Percentiles rank a stretch among this genome's conserved stretches.
Conservation (phyloP, 2,888 invertebrate genomes). For the Dryobotodes eremita region DNA sequence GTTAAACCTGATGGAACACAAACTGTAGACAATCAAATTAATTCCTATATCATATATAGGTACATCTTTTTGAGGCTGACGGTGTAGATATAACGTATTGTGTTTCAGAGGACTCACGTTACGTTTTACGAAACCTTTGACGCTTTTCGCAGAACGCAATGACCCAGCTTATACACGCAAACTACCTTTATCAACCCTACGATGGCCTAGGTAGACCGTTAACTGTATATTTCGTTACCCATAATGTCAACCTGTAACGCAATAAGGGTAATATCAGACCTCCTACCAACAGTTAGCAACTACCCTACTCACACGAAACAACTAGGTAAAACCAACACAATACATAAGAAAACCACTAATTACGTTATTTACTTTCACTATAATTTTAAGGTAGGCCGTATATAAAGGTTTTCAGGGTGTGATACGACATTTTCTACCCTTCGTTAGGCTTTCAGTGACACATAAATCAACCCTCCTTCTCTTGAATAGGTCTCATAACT, state of each 20-base stretch:
- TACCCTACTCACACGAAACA: conserved; percentile 48
- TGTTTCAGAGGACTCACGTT: not conserved
- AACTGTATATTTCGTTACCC: conserved; percentile 42
- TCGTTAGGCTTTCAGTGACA: conserved; percentile 72
- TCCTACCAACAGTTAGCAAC: conserved; percentile 20
- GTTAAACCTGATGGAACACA: not conserved
- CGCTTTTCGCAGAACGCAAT: not conserved
- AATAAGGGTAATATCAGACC: conserved; percentile 32
- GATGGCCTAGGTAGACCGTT: conserved; percentile 1
- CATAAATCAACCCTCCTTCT: conserved; percentile 72
- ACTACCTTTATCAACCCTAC: conserved; percentile 9
- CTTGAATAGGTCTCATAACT: conserved; percentile 68
- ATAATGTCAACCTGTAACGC: conserved; percentile 32
- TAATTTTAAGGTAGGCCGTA: conserved; percentile 47
- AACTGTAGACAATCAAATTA: not conserved
- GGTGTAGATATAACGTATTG: not conserved
- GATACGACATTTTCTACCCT: conserved; percentile 72
- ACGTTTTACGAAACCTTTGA: not conserved
- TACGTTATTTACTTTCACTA: conserved; percentile 52
- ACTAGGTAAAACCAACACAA: conserved; percentile 44
- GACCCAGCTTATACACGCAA: not conserved
- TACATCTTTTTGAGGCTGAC: not conserved
- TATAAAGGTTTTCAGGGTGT: conserved; percentile 68
- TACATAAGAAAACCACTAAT: conserved; percentile 60
- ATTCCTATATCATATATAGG: not conserved